Evolutionary conservation across 2,888 invertebrate genomes (phyloP).

Genomic region (Drosophila cracens): DNA sequence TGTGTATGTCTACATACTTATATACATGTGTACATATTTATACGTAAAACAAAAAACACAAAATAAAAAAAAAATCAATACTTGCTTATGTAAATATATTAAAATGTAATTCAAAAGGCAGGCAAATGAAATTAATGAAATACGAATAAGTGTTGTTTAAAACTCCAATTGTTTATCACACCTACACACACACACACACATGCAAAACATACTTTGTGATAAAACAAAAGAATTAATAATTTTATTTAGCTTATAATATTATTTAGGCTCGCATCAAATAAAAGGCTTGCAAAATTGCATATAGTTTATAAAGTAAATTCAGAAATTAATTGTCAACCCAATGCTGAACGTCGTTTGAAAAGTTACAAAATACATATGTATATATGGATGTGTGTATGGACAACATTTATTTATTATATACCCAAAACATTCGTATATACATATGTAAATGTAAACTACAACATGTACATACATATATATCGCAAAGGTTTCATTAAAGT

Average conservation of each 20-base stretch:
- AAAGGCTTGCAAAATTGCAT: constrained; percentile 58
- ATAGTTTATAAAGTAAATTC: constrained; percentile 32
- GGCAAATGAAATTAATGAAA: constrained; percentile 21
- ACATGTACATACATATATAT: constrained; percentile 21
- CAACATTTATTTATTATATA: constrained; percentile 7
- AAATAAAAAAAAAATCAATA: not conserved
- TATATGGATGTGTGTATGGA: not conserved
- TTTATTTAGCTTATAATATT: constrained; percentile 22
- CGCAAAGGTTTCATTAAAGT: constrained; percentile 64
- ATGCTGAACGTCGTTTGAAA: constrained; percentile 12
- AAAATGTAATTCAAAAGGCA: constrained; percentile 12
- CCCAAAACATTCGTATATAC: not conserved
- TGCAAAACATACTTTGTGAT: constrained; percentile 55
- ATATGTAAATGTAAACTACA: not conserved
- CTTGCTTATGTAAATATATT: constrained; percentile 41
- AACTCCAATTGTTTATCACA: constrained; percentile 40
- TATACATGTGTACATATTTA: constrained; percentile 27
- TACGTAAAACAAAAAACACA: constrained; percentile 4
- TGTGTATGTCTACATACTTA: constrained; percentile 12
- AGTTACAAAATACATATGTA: not conserved
- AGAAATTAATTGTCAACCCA: constrained; percentile 1
- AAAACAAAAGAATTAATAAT: constrained; percentile 17
- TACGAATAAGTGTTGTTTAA: constrained; percentile 22
- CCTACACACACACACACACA: constrained; percentile 17
- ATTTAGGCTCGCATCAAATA: constrained; percentile 47